Conservation (phyloP, 64 coral and sea anemone species). For the Dendrophyllia cribrosa region DNA sequence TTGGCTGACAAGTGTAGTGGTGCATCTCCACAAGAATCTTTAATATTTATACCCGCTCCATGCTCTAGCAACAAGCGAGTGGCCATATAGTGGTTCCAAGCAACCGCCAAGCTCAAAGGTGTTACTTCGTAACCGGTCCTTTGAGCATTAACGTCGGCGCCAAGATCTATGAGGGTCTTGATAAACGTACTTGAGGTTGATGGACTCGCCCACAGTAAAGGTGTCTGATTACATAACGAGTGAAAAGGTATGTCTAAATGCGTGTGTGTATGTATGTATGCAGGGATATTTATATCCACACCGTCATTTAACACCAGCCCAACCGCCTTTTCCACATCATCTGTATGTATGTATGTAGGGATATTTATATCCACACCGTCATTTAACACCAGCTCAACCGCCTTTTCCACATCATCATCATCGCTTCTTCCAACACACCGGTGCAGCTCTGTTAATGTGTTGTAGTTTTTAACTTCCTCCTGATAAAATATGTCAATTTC, state of each 20-base stretch:
- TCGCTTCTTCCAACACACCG: not conserved
- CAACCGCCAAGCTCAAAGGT: too few relatives aligned
- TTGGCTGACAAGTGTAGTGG: too few relatives aligned
- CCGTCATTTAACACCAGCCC: not conserved
- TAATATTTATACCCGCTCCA: too few relatives aligned
- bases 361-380: not conserved
- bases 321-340: not conserved
- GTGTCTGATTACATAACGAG: too few relatives aligned
- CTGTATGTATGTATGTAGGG: too few relatives aligned
- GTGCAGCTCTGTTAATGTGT: not conserved
- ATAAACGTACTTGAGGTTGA: not conserved
- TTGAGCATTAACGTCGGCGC: too few relatives aligned
- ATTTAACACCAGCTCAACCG: not conserved
- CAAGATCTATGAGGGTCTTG: not conserved
- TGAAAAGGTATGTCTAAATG: too few relatives aligned
- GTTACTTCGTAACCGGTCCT: too few relatives aligned
- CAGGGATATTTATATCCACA: not conserved
- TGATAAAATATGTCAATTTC: not conserved
- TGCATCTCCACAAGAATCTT: too few relatives aligned
- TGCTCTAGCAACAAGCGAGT: too few relatives aligned
- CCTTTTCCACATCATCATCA: not conserved
- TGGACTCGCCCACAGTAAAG: not conserved
- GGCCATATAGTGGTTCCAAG: too few relatives aligned
- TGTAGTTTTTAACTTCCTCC: not conserved
- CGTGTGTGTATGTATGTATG: too few relatives aligned